phyloP scores from a whole-genome alignment of 2,113 vertebrate species.

The Notarius lentiginosus region DNA sequence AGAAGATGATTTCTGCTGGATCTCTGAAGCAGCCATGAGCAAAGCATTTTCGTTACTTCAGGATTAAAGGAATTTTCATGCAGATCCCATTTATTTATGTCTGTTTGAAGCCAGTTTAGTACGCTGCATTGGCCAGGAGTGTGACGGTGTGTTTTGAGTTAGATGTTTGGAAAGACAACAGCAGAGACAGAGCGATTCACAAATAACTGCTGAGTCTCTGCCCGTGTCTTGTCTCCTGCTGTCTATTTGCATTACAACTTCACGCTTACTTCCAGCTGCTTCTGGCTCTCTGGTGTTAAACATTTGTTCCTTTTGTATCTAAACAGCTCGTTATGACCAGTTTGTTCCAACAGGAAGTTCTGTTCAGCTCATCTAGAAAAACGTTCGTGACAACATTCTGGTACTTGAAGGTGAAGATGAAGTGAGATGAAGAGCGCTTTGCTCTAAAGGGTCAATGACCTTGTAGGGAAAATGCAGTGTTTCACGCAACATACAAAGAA shows the following conservation, averaged over 20 bases:
- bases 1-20: neutral
- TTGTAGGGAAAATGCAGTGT: neutral
- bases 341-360: neutral
- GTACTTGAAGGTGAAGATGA: neutral
- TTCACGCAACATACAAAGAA: neutral
- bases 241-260: neutral
- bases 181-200: neutral
- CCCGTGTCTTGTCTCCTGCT: neutral
- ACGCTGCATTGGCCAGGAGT: neutral
- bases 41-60: neutral
- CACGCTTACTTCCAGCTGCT: neutral
- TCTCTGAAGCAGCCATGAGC: neutral
- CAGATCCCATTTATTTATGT: neutral
- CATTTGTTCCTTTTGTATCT: neutral
- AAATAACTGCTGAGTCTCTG: neutral
- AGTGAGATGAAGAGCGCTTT: neutral
- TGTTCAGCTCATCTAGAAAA: neutral
- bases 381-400: neutral
- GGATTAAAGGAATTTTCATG: neutral
- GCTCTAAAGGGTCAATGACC: neutral
- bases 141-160: neutral
- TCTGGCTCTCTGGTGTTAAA: neutral
- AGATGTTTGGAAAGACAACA: neutral
- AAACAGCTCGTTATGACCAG: neutral
- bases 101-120: neutral